Evolutionary conservation across 2,113 vertebrate genomes (phyloP), one percentile per base, ranked within the genome.

Genomic region (Heterocephalus glaber): DNA sequence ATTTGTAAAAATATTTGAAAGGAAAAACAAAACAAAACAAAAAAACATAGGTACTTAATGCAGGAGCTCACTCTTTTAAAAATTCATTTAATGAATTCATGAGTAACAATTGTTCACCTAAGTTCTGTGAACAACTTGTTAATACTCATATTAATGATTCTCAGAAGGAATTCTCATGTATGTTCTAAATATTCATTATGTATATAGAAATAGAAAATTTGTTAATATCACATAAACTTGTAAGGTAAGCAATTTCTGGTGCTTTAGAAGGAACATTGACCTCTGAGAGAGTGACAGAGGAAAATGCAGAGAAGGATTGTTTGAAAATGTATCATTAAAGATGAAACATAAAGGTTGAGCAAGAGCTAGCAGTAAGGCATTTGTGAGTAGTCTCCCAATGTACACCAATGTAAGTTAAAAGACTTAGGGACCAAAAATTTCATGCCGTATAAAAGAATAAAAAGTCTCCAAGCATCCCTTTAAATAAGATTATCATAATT

Each of bases 1-100:
- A 65, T 94, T 85, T 85, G 79, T 79, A 85, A 10, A 26, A 49
- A 56, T 49, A 26, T 33, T 80, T 68, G 35, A 76, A 93, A 63
- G 12, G 2, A 94, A 90, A 95, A 91, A 84, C n/a, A n/a, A n/a
- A n/a, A n/a, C n/a, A n/a, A n/a, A n/a, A n/a, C n/a, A 76, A 66
- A 88, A 88, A 26, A 81, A 30, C 86, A 58, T 83, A 24, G 28
- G 28, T 33, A 49, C 44, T 77, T 77, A 84, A 38, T 58, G 3
- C 11, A 56, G 44, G 26, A 85, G 0, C 2, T 68, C 26, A 11
- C 56, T 17, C 4, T 85, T 66, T 35, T 35, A 74, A 92, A 44
- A 83, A 60, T 35, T 72, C 30, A 9, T 66, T 88, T 52, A 81
- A 14, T 70, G 44, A 86, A 5, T 4, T 44, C 10, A 35, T 22